phyloP scores from a whole-genome alignment of 2,888 invertebrate genomes.

The Imbricaverruca yamaguchii region DNA sequence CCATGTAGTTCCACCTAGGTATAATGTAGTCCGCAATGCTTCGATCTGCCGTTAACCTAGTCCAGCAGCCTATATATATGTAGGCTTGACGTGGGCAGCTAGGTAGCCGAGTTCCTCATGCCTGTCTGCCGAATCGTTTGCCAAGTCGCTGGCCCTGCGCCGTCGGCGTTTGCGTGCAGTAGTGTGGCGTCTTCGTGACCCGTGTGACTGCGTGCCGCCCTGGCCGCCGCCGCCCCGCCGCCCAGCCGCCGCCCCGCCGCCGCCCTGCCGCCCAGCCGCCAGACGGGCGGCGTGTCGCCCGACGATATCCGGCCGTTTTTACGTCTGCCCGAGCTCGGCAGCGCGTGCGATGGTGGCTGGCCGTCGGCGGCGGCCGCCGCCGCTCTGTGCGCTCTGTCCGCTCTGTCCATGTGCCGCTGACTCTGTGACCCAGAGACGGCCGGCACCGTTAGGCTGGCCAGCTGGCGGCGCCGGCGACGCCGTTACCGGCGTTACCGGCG shows the following conservation, averaged over 20 bases:
- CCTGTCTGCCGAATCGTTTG: neutral
- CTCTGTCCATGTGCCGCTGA: constrained; percentile 4
- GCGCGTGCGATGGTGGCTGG: neutral
- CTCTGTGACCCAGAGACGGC: constrained; percentile 7
- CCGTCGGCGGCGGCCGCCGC: neutral
- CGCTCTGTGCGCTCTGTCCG: neutral
- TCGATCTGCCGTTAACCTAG: no score
- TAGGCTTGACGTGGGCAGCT: no score
- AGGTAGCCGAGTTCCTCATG: neutral
- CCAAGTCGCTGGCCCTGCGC: no score
- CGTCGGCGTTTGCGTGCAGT: no score
- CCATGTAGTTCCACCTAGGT: no score
- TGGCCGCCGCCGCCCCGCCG: neutral
- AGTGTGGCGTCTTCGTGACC: no score
- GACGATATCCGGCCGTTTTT: neutral
- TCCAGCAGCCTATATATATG: no score
- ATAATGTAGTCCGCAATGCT: no score
- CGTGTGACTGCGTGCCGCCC: neutral
- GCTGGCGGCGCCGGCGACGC: neutral
- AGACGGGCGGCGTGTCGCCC: neutral
- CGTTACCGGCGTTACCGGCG: neutral
- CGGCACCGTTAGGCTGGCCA: neutral
- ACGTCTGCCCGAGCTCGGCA: no score
- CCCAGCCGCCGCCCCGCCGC: no score
- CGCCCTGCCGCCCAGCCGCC: neutral